phyloP scores from a whole-genome alignment of 2,113 vertebrate species.

The Numenius arquata region DNA sequence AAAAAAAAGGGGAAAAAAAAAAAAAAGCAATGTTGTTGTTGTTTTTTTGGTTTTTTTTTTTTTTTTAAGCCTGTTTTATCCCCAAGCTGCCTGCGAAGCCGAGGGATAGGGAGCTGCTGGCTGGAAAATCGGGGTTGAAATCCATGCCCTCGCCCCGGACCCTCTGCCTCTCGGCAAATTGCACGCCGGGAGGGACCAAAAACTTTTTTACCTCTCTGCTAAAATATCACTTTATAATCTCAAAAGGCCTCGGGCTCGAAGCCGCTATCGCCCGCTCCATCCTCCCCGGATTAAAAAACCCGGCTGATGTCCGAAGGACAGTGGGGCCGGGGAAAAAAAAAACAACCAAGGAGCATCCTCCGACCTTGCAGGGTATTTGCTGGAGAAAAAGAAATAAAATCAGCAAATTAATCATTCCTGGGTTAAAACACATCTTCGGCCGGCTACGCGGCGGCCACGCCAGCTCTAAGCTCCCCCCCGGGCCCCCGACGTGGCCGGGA shows the following conservation, averaged over 20 bases:
- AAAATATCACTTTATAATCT: conserved; percentile 24
- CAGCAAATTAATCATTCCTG: not conserved
- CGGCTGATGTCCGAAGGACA: not conserved
- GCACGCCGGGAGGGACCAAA: not conserved
- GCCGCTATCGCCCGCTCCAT: not conserved
- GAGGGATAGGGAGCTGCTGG: conserved; percentile 15
- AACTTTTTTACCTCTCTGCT: conserved; percentile 31
- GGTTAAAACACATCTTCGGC: not conserved
- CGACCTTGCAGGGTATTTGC: not conserved
- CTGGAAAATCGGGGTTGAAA: conserved; percentile 12
- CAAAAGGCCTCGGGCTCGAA: not conserved
- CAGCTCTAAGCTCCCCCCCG: not conserved
- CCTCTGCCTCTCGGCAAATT: not conserved
- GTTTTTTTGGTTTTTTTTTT: not conserved
- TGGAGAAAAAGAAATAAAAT: conserved; percentile 1
- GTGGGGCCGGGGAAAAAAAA: not conserved
- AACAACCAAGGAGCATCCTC: conserved; percentile 8
- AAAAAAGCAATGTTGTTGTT: not conserved
- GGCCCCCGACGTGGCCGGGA: not conserved
- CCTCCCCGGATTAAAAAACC: not conserved
- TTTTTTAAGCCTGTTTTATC: not conserved
- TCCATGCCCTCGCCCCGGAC: not conserved
- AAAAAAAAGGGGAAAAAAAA: not conserved
- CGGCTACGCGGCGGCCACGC: not conserved
- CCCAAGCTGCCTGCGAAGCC: not conserved